A percentile compares a stretch with the other conserved stretches of the same genome.
phyloP scores from a whole-genome alignment of 2,888 invertebrate species.

The Trimorus sp. region DNA sequence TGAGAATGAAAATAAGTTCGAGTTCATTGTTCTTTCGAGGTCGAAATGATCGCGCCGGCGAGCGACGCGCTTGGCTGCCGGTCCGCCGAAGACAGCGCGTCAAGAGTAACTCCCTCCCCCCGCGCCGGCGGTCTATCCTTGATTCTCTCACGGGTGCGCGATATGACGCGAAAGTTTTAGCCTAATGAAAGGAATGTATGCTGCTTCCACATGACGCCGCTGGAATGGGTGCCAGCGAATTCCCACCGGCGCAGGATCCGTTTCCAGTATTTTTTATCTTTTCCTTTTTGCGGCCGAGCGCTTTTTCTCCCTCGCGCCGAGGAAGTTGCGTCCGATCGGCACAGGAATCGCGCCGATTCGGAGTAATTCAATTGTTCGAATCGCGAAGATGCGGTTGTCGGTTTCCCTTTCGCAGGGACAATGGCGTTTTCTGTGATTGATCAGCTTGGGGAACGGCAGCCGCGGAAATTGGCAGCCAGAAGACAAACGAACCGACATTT shows the following conservation, averaged over 20 bases:
- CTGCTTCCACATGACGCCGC: conserved; percentile 25
- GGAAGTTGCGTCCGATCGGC: conserved; percentile 7
- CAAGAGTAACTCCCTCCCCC: conserved; percentile 46
- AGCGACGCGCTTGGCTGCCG: conserved; percentile 50
- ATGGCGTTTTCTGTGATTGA: too few relatives aligned
- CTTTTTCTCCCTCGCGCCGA: conserved; percentile 15
- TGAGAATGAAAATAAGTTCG: conserved; percentile 65
- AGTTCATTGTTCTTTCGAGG: conserved; percentile 67
- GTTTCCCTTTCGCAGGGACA: too few relatives aligned
- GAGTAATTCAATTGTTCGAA: conserved; percentile 21
- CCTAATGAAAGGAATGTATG: conserved; percentile 53
- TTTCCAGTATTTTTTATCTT: conserved; percentile 25
- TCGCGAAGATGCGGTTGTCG: too few relatives aligned
- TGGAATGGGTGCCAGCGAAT: conserved; percentile 48
- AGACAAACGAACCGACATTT: too few relatives aligned
- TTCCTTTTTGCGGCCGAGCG: conserved; percentile 6
- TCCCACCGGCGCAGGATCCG: conserved; percentile 45
- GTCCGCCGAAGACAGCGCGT: conserved; percentile 41
- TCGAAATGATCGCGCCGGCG: conserved; percentile 56
- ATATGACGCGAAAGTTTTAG: conserved; percentile 62
- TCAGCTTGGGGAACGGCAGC: too few relatives aligned
- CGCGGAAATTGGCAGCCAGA: too few relatives aligned
- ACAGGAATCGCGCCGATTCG: not conserved
- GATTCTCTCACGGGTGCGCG: conserved; percentile 54
- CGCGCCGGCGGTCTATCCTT: not conserved